Evolutionary conservation across 2,888 invertebrate species (phyloP).

Genomic region (Hanleya hanleyi): DNA sequence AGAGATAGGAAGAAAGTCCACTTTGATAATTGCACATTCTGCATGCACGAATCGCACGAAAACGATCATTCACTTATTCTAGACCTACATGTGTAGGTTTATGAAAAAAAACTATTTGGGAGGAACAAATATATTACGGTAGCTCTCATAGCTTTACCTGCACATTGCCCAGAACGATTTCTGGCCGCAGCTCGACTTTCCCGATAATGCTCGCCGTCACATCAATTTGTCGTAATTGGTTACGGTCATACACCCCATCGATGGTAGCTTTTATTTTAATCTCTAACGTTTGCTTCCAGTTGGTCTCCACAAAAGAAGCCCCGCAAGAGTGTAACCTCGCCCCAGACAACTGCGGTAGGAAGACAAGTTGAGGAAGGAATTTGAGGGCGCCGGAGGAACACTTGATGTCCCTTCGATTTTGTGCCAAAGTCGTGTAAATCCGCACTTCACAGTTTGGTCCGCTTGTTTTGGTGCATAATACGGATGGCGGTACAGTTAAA

Average conservation of each 20-base stretch:
- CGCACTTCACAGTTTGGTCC: constrained; percentile 54
- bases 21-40: too few relatives aligned
- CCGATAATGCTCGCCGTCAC: constrained; percentile 16
- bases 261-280: constrained; percentile 51
- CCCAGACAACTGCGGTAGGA: constrained; percentile 11
- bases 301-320: constrained; percentile 36
- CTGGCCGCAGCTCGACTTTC: too few relatives aligned
- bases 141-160: too few relatives aligned
- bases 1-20: too few relatives aligned
- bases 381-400: constrained; percentile 39
- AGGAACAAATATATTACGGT: too few relatives aligned
- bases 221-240: constrained; percentile 34
- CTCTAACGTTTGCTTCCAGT: constrained; percentile 44
- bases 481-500: constrained; percentile 47
- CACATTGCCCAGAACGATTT: too few relatives aligned
- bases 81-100: too few relatives aligned
- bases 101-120: too few relatives aligned
- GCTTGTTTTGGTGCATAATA: constrained; percentile 46
- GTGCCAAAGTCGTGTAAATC: constrained; percentile 42
- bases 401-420: constrained; percentile 33
- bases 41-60: too few relatives aligned
- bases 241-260: constrained; percentile 48
- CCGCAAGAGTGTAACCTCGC: constrained; percentile 35
- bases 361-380: constrained; percentile 31
- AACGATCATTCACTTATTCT: too few relatives aligned